phyloP scores from a whole-genome alignment of 2,888 invertebrate species.

The Hirtodrosophila duncani region DNA sequence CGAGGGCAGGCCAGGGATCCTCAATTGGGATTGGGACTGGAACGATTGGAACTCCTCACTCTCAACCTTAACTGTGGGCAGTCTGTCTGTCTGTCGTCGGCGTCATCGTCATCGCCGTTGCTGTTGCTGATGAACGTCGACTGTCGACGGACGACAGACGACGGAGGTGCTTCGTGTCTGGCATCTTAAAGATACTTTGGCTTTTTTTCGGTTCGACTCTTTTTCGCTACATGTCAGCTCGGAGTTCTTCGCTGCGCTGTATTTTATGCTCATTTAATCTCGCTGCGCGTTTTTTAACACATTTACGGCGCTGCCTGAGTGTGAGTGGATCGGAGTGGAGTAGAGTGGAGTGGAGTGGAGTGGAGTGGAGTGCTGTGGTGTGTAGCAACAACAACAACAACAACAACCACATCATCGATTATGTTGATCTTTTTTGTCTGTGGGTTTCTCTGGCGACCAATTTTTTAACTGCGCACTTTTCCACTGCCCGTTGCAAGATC shows the following conservation, averaged over 20 bases:
- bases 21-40: constrained; percentile 15
- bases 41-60: constrained; percentile 9
- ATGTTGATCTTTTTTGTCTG: constrained; percentile 63
- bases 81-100: constrained; percentile 38
- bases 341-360: not conserved
- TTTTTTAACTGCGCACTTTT: constrained; percentile 64
- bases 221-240: constrained; percentile 2
- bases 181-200: constrained; percentile 55
- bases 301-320: too few relatives aligned
- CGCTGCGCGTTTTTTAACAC: constrained; percentile 68
- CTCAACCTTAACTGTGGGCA: constrained; percentile 37
- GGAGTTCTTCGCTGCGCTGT: constrained; percentile 38
- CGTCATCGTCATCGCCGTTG: constrained; percentile 28
- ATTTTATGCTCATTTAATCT: constrained; percentile 73
- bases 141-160: constrained; percentile 44
- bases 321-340: constrained; percentile 3
- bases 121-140: constrained; percentile 66
- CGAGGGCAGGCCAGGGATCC: constrained; percentile 26
- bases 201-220: constrained; percentile 24
- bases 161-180: constrained; percentile 64
- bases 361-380: not conserved
- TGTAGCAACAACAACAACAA: constrained; percentile 16
- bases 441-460: constrained; percentile 40
- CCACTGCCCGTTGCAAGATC: constrained; percentile 13
- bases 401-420: constrained; percentile 65